Base-by-base conservation (phyloP, 2,113 vertebrate species). In the Cyrtonyx montezumae region DNA sequence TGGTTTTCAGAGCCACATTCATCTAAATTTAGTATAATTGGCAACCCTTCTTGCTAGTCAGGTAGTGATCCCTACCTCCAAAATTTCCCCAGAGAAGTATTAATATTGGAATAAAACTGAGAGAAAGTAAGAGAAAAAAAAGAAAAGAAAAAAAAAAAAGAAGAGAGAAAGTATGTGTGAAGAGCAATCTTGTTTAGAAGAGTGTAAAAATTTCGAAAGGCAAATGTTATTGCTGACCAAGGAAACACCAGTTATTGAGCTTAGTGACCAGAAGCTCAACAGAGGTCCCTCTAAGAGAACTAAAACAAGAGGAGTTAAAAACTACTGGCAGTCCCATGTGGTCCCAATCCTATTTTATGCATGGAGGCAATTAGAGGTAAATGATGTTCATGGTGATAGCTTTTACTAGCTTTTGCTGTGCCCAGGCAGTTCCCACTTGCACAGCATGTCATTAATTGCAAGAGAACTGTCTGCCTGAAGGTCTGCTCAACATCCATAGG, bases 401-500 rank as follows among this genome's bases (percentile, higher is more conserved):
- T 90, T 88, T 96, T 70, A 80, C 94, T 84, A 94, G 53, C 66
- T 93, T 94, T 84, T 76, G 69, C 56, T 45, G 67, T 83, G 51
- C 71, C 36, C 2, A 1, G 78, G 84, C 71, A 89, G 81, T 82
- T 91, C 48, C 49, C 63, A 26, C 36, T 80, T 92, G 92, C 17
- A 2, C 88, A 89, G 91, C 56, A 15, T 75, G 88, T 71, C 61
- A 80, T 80, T 94, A 94, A 94, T 71, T 94, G 84, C 81, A 53
- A 82, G 67, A 88, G 80, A 89, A 23, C 79, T 92, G 66, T 62
- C 75, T 96, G 78, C 87, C 82, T 89, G 61, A 92, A 95, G 92
- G 68, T 87, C 90, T 94, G 32, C 65, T 86, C 56, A 42, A 40
- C 53, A 90, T 91, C 84, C 48, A 22, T 71, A 83, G 82, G 79